Percentiles rank a stretch among this genome's conserved stretches.
These are phyloP conservation scores for Pempheris klunzingeri DNA, from an alignment of 2,797 vertebrate species.

Conservation along the genomic window DNA sequence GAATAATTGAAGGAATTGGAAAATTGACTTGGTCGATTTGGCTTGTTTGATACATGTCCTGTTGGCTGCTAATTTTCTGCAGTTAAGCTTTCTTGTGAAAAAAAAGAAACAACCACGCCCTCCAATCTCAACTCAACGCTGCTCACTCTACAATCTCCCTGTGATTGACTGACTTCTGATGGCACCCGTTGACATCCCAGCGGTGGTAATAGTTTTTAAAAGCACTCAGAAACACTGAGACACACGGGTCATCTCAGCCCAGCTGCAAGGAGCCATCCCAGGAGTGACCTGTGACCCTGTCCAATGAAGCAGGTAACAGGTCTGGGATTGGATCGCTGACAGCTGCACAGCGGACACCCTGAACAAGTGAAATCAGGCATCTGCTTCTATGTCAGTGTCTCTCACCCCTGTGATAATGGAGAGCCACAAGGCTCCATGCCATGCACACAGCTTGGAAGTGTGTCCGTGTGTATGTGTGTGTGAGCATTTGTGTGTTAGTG, in stretches of 20 bases:
- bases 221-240: constrained; percentile 55
- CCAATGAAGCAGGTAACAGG: constrained; percentile 84
- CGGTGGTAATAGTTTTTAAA: constrained; percentile 78
- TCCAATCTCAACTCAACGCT: constrained; percentile 32
- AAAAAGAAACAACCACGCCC: constrained; percentile 49
- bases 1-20: constrained; percentile 66
- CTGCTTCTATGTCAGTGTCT: constrained; percentile 72
- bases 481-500: constrained; percentile 29
- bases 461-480: constrained; percentile 22
- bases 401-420: constrained; percentile 73
- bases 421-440: constrained; percentile 44
- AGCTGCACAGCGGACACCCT: constrained; percentile 65
- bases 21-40: constrained; percentile 60
- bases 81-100: constrained; percentile 15
- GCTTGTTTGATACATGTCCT: constrained; percentile 43
- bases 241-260: constrained; percentile 59
- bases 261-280: constrained; percentile 53
- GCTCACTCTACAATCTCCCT: constrained; percentile 19
- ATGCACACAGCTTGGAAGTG: constrained; percentile 36
- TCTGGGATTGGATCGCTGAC: constrained; percentile 78
- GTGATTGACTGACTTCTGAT: constrained; percentile 62
- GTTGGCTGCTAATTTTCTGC: constrained; percentile 49
- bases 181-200: constrained; percentile 52
- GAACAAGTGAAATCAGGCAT: constrained; percentile 76
- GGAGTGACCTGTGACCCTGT: constrained; percentile 75